Evolutionary conservation across 2,888 invertebrate genomes (phyloP).

Genomic region (Celastrina argiolus): DNA sequence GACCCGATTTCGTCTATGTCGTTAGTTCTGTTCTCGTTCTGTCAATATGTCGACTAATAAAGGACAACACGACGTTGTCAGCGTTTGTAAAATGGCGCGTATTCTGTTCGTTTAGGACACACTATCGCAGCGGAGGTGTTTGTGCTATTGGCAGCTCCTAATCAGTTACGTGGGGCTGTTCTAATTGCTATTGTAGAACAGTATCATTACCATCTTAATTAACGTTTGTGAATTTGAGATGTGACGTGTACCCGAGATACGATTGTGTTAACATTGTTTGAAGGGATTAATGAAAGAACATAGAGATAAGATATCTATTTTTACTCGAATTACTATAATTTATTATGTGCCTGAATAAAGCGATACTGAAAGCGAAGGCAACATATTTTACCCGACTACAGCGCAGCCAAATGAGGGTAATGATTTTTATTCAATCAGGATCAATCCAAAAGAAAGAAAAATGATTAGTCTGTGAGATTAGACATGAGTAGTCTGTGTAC

Average conservation of each 20-base stretch:
- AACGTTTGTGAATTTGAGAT: conserved; percentile 9
- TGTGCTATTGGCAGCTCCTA: conserved; percentile 36
- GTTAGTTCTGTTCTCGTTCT: conserved; percentile 64
- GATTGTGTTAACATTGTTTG: not conserved
- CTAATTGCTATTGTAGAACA: conserved; percentile 30
- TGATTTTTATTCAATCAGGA: no score
- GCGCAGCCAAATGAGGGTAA: no score
- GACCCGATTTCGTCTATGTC: conserved; percentile 55
- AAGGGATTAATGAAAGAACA: not conserved
- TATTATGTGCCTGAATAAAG: no score
- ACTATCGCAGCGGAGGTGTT: conserved; percentile 26
- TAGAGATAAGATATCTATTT: no score
- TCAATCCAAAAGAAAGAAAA: no score
- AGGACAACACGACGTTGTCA: conserved; percentile 41
- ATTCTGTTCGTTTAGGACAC: conserved; percentile 25
- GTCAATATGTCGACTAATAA: conserved; percentile 66
- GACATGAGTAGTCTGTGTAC: no score
- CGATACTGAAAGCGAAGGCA: no score
- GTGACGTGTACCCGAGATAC: not conserved
- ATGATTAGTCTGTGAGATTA: no score
- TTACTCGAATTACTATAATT: no score
- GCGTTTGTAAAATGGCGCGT: conserved; percentile 27
- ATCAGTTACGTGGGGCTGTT: conserved; percentile 31
- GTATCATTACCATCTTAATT: conserved; percentile 18
- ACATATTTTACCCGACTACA: no score